Evolutionary conservation across 1,140 invertebrate genomes (phyloP).

Genomic region (Trichomalopsis sarcophagae): DNA sequence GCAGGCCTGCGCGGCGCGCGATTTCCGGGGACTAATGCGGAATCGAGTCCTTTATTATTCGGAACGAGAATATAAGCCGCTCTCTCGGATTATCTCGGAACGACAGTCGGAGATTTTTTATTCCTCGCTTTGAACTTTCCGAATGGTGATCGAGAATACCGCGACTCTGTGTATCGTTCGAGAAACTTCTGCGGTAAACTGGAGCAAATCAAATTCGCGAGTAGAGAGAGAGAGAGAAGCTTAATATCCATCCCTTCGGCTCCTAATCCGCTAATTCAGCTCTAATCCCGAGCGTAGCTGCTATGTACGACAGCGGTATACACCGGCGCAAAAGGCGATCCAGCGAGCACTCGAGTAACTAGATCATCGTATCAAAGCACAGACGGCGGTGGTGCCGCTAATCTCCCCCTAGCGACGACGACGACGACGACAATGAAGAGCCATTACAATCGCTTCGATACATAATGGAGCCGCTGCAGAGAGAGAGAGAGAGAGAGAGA

Average conservation of each 20-base stretch:
- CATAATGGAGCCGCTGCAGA: background rate
- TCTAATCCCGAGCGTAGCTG: slow-evolving; percentile 1
- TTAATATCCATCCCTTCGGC: slow-evolving; percentile 8
- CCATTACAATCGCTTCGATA: slow-evolving; percentile 7
- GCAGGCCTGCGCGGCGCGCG: slow-evolving; percentile 34
- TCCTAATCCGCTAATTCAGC: slow-evolving; percentile 40
- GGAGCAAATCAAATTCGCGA: too few relatives aligned
- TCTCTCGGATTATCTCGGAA: slow-evolving; percentile 40
- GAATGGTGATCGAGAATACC: background rate
- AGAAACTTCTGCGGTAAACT: too few relatives aligned
- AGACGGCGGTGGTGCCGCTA: slow-evolving; percentile 19
- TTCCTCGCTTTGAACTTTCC: background rate
- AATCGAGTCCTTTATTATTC: slow-evolving; percentile 50
- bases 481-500: background rate
- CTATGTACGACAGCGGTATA: background rate
- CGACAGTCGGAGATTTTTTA: background rate
- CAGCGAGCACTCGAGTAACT: slow-evolving; percentile 18
- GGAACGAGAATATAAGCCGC: background rate
- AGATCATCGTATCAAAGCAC: slow-evolving; percentile 32
- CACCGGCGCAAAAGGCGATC: slow-evolving; percentile 23
- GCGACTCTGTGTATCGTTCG: too few relatives aligned
- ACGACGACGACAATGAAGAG: slow-evolving; percentile 17
- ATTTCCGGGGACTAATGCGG: slow-evolving; percentile 42
- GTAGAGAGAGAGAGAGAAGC: too few relatives aligned
- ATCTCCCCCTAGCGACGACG: background rate